These are phyloP conservation scores for Tachycineta bicolor DNA, from an alignment of 2,113 vertebrate genomes.

Conservation along the genomic window DNA sequence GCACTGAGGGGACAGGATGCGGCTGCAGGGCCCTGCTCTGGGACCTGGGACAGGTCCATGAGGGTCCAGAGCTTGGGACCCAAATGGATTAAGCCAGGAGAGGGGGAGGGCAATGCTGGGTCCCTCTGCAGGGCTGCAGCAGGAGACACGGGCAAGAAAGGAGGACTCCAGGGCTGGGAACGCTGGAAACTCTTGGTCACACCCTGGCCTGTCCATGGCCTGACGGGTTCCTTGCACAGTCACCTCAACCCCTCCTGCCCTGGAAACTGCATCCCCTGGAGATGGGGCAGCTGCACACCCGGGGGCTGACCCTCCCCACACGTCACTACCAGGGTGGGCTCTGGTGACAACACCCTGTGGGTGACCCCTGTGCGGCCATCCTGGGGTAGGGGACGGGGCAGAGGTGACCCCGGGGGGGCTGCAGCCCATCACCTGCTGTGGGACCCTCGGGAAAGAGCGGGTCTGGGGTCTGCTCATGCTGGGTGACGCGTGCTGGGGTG, in stretches of 20 bases:
- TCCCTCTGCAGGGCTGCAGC: neutral
- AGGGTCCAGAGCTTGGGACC: accelerated
- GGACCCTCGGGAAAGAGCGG: neutral
- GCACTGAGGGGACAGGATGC: accelerated
- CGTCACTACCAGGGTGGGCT: neutral
- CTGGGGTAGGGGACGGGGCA: neutral
- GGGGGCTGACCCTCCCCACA: accelerated
- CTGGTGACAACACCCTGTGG: accelerated
- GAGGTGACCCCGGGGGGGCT: neutral
- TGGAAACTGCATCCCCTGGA: accelerated
- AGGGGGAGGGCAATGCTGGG: neutral
- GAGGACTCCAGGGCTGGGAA: neutral
- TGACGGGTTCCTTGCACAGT: accelerated
- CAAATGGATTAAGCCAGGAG: neutral
- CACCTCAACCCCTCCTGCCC: neutral
- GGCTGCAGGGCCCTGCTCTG: accelerated
- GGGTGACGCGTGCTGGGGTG: neutral
- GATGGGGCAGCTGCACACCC: accelerated
- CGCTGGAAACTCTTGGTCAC: accelerated
- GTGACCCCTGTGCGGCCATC: accelerated
- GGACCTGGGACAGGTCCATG: accelerated
- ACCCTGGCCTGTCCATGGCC: accelerated
- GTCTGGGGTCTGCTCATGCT: accelerated
- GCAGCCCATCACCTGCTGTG: neutral
- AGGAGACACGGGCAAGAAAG: neutral